Evolutionary conservation across 1,140 invertebrate species (phyloP).

Genomic region (Drosophila elegans): DNA sequence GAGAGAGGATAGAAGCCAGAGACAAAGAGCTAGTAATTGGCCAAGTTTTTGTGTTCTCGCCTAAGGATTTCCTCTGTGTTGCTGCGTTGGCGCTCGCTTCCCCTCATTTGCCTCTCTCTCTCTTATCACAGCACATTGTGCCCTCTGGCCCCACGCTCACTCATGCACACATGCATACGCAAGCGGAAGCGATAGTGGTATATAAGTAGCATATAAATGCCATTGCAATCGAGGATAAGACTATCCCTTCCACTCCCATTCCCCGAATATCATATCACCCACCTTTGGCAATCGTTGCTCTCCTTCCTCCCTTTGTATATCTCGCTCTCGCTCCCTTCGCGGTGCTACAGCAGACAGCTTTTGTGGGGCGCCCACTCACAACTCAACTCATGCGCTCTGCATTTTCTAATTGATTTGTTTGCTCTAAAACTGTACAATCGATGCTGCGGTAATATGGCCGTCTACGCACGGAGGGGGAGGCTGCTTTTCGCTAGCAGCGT

Average conservation of each 20-base stretch:
- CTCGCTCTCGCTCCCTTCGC: conserved; percentile 18
- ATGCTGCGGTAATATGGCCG: conserved; percentile 40
- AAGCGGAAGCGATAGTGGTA: conserved; percentile 32
- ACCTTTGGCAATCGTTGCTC: conserved; percentile 78
- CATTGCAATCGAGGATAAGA: conserved; percentile 31
- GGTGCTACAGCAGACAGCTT: conserved; percentile 43
- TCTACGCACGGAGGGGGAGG: conserved; percentile 20
- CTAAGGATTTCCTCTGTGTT: conserved; percentile 18
- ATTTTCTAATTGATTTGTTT: conserved; percentile 58
- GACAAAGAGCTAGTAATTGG: conserved; percentile 18
- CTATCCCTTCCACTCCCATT: neutral
- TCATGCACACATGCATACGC: conserved; percentile 8
- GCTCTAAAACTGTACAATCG: conserved; percentile 47
- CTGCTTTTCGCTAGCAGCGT: conserved; percentile 48
- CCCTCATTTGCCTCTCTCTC: neutral
- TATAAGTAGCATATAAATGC: conserved; percentile 10
- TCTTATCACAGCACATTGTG: conserved; percentile 57
- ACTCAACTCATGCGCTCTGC: conserved; percentile 53
- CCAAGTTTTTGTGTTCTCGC: conserved; percentile 8
- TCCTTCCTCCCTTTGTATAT: conserved; percentile 2
- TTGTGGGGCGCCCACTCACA: conserved; percentile 34
- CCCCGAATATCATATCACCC: conserved; percentile 31
- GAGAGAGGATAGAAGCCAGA: conserved; percentile 12
- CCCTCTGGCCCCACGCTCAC: conserved; percentile 29
- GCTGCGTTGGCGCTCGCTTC: conserved; percentile 19